Conservation (phyloP, 2,888 invertebrate species). For the Andrena dorsata region DNA sequence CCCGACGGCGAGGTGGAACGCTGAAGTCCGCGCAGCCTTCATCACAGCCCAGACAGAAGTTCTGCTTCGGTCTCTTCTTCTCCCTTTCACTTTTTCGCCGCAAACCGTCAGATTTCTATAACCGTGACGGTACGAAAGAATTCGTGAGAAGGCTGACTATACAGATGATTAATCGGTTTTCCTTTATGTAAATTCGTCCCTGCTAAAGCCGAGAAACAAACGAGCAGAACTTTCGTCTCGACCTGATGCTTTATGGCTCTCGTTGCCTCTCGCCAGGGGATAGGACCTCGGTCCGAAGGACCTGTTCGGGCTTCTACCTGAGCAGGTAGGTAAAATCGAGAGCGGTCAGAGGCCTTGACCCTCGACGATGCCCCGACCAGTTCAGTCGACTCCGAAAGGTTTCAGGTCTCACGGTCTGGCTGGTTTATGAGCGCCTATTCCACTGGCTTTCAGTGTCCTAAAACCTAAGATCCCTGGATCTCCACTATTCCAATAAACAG, state of each 20-base stretch:
- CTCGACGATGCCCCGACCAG: conserved; percentile 63
- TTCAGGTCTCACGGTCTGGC: conserved; percentile 9
- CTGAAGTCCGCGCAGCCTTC: neutral
- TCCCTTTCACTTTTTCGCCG: conserved; percentile 13
- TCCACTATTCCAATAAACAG: neutral
- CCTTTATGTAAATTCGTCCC: conserved; percentile 10
- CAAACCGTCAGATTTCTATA: conserved; percentile 7
- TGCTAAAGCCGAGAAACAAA: neutral
- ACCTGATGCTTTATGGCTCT: conserved; percentile 8
- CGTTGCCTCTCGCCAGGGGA: conserved; percentile 24
- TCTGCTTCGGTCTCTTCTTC: conserved; percentile 4
- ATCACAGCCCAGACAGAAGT: neutral
- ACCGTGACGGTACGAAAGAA: neutral
- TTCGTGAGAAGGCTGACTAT: conserved; percentile 1
- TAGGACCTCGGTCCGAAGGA: conserved; percentile 43
- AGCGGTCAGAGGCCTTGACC: conserved; percentile 78
- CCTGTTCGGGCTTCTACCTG: conserved; percentile 67
- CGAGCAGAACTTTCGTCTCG: conserved; percentile 8
- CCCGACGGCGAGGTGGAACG: neutral
- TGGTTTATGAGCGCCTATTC: neutral
- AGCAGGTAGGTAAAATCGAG: conserved; percentile 65
- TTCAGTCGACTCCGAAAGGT: conserved; percentile 46
- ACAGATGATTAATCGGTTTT: conserved; percentile 14
- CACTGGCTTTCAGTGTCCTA: neutral
- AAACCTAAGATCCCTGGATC: no score